phyloP scores from a whole-genome alignment of 2,888 invertebrate species.

The Pristionchus entomophagus region DNA sequence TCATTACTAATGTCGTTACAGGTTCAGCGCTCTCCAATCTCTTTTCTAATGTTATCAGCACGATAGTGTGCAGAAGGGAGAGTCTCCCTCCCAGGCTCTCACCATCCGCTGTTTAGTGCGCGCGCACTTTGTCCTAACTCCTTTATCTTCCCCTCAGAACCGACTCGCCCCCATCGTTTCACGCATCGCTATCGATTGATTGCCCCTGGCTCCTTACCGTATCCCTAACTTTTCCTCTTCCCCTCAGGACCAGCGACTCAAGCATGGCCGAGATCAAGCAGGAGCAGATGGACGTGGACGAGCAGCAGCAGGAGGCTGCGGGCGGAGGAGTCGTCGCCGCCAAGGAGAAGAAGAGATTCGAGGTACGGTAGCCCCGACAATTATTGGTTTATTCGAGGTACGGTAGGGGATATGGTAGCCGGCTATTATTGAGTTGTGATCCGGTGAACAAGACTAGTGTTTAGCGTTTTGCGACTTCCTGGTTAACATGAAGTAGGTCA shows the following conservation, averaged over 20 bases:
- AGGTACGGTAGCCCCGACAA: slow-evolving; percentile 50
- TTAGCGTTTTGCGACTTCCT: too few relatives aligned
- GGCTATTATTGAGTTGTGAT: too few relatives aligned
- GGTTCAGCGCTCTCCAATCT: too few relatives aligned
- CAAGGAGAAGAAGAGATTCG: slow-evolving; percentile 67
- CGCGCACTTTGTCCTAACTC: neutral
- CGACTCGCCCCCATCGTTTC: neutral
- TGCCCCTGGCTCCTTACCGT: neutral
- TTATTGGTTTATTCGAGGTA: slow-evolving; percentile 61
- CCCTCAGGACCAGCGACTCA: slow-evolving; percentile 9
- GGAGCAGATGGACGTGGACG: slow-evolving; percentile 68
- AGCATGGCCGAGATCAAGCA: slow-evolving; percentile 50
- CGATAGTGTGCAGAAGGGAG: too few relatives aligned
- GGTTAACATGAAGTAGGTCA: too few relatives aligned
- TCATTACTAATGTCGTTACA: too few relatives aligned
- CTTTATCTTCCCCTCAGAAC: neutral
- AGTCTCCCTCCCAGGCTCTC: neutral
- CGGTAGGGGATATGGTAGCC: neutral
- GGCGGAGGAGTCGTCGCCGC: too few relatives aligned
- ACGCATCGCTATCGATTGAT: neutral
- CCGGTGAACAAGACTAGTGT: too few relatives aligned
- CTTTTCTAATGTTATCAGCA: too few relatives aligned
- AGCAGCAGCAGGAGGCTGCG: slow-evolving; percentile 48
- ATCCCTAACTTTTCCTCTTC: neutral
- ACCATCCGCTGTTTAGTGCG: slow-evolving; percentile 4